phyloP scores from a whole-genome alignment of 64 coral and sea anemone species.

The Montipora efflorescens region DNA sequence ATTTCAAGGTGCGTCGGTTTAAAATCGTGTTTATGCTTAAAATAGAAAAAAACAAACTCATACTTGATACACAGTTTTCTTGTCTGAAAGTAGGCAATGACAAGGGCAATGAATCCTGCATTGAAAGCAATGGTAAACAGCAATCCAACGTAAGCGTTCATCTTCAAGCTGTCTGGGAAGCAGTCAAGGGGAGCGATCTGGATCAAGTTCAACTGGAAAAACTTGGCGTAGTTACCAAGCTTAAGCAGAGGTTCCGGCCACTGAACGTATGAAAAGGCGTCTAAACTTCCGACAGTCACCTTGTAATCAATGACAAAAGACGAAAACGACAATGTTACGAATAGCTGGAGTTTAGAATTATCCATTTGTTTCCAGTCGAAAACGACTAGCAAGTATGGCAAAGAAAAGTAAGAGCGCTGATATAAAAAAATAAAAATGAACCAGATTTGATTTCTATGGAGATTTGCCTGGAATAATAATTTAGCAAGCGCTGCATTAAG shows the following conservation, averaged over 20 bases:
- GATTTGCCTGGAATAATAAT: no score
- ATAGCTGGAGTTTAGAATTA: no score
- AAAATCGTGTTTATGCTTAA: background rate
- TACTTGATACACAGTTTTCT: conserved; percentile 54
- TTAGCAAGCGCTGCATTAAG: no score
- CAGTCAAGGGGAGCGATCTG: conserved; percentile 88
- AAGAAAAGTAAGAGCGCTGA: no score
- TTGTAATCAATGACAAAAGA: background rate
- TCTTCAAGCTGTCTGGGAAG: conserved; percentile 67
- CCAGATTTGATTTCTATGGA: no score
- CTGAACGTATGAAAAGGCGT: conserved; percentile 83
- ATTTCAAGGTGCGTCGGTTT: background rate
- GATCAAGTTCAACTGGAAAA: conserved; percentile 79
- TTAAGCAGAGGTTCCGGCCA: conserved; percentile 90
- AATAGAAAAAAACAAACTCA: background rate
- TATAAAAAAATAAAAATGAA: no score
- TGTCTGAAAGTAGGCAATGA: conserved; percentile 62
- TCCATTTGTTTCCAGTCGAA: no score
- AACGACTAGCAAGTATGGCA: no score
- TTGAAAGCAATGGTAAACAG: conserved; percentile 49
- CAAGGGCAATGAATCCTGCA: conserved; percentile 25
- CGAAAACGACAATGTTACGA: no score
- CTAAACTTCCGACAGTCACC: conserved; percentile 84
- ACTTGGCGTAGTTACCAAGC: conserved; percentile 76
- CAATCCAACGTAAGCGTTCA: conserved; percentile 78